phyloP scores from a whole-genome alignment of 2,113 vertebrate genomes.

The Mionectes macconnelli region DNA sequence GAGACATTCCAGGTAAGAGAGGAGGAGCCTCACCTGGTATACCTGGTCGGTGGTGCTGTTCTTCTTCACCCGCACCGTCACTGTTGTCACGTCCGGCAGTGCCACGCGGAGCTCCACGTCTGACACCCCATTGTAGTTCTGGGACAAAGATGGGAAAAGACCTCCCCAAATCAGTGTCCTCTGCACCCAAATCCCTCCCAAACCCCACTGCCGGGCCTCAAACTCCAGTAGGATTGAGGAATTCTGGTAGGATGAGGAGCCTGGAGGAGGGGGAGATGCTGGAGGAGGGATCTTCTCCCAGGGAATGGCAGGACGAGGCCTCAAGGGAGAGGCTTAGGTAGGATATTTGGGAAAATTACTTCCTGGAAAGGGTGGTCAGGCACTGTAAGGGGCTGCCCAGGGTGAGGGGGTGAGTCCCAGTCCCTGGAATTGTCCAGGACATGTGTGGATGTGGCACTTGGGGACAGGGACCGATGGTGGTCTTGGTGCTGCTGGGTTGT shows the following conservation, averaged over 20 bases:
- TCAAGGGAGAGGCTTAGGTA: background rate
- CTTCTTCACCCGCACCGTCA: slow-evolving; percentile 92
- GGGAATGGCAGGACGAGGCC: too few species aligned
- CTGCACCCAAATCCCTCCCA: background rate
- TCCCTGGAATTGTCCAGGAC: background rate
- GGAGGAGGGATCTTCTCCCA: too few species aligned
- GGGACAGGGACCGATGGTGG: background rate
- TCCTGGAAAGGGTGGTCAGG: background rate
- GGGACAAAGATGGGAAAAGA: background rate
- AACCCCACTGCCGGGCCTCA: too few species aligned
- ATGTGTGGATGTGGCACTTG: fast-evolving
- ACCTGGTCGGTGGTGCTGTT: slow-evolving; percentile 98
- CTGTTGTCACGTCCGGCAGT: slow-evolving; percentile 87
- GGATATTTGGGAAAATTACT: background rate
- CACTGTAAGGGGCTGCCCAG: background rate
- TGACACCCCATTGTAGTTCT: slow-evolving; percentile 94
- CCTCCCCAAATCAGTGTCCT: too few species aligned
- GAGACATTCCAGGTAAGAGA: background rate
- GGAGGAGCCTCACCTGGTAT: slow-evolving; percentile 84
- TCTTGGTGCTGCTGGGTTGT: background rate
- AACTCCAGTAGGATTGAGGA: too few species aligned
- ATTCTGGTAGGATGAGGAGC: too few species aligned
- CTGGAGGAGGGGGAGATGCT: too few species aligned
- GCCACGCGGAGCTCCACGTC: slow-evolving; percentile 94
- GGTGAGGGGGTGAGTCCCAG: too few species aligned